Percentiles rank a stretch among this genome's conserved stretches.
Conservation (phyloP, 2,113 vertebrate genomes). For the Crypturellus undulatus region DNA sequence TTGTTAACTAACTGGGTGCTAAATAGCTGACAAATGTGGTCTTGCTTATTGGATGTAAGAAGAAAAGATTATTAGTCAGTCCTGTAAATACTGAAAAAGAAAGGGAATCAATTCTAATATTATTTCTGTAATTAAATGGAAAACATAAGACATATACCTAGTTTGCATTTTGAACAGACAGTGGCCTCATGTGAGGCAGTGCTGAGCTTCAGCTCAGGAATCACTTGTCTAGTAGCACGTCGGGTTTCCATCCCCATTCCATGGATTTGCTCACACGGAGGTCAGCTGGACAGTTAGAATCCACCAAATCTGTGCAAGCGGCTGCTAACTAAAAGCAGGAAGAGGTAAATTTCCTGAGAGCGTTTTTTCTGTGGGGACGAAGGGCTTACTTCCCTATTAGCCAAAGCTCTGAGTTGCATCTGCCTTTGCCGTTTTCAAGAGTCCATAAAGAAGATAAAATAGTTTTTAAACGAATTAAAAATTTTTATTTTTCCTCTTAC, state of each 20-base stretch:
- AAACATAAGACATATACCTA: not conserved
- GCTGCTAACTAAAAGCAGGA: not conserved
- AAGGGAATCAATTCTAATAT: constrained; percentile 41
- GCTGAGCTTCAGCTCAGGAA: not conserved
- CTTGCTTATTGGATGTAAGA: constrained; percentile 16
- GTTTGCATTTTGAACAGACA: not conserved
- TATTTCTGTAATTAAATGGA: not conserved
- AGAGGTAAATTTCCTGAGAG: not conserved
- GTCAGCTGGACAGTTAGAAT: not conserved
- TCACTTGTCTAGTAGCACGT: not conserved
- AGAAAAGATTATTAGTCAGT: constrained; percentile 54
- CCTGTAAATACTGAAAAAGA: constrained; percentile 22
- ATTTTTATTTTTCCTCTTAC: not conserved
- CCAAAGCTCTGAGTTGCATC: not conserved
- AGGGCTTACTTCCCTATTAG: not conserved
- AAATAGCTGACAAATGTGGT: constrained; percentile 32
- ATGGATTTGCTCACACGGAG: not conserved
- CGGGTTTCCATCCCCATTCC: not conserved
- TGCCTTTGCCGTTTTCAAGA: too few relatives aligned
- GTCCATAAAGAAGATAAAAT: not conserved
- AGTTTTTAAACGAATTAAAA: too few relatives aligned
- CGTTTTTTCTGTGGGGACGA: too few relatives aligned
- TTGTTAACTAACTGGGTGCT: constrained; percentile 54
- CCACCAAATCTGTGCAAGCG: not conserved
- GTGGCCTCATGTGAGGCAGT: not conserved